A percentile compares a stretch with the other conserved stretches of the same genome.
phyloP scores from a whole-genome alignment of 2,797 vertebrate genomes.

The Enteromius fasciolatus region DNA sequence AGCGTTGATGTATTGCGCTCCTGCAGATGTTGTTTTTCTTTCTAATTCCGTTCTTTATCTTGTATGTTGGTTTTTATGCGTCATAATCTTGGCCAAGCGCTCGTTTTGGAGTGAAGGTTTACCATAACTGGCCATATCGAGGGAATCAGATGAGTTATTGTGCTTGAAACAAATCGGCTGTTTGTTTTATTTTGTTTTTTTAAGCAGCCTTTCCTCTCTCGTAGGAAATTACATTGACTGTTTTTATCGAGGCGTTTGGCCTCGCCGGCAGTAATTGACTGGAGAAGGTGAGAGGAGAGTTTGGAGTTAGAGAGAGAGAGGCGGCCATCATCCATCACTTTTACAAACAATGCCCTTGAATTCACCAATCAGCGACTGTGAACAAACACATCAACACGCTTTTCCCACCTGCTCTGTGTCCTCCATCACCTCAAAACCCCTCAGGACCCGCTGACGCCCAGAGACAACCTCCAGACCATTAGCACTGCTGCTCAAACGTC shows the following conservation, averaged over 20 bases:
- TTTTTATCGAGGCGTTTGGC: conserved; percentile 46
- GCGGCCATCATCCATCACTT: conserved; percentile 71
- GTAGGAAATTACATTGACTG: conserved; percentile 44
- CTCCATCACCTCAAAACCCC: conserved; percentile 6
- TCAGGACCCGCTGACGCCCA: not conserved
- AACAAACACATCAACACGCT: conserved; percentile 71
- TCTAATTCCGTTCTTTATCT: conserved; percentile 10
- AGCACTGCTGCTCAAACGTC: not conserved
- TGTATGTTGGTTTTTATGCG: conserved; percentile 7
- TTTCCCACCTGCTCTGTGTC: conserved; percentile 59
- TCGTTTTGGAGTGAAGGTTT: conserved; percentile 18
- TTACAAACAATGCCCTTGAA: conserved; percentile 74
- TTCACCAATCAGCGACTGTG: conserved; percentile 66
- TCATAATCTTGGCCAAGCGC: conserved; percentile 2
- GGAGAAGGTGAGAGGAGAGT: conserved; percentile 6
- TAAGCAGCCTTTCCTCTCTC: conserved; percentile 24
- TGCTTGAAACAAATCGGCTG: conserved; percentile 64
- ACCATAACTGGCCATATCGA: conserved; percentile 54
- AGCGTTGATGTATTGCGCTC: not conserved
- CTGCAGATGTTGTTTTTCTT: not conserved
- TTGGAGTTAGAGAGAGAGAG: conserved; percentile 34
- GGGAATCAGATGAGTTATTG: conserved; percentile 59
- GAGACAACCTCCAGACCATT: not conserved
- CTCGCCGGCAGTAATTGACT: conserved; percentile 38
- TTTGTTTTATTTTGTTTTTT: conserved; percentile 45